Percentiles rank a stretch among this genome's conserved stretches.
Evolutionary conservation across 2,797 vertebrate genomes (phyloP).

Genomic region (Coendou prehensilis): DNA sequence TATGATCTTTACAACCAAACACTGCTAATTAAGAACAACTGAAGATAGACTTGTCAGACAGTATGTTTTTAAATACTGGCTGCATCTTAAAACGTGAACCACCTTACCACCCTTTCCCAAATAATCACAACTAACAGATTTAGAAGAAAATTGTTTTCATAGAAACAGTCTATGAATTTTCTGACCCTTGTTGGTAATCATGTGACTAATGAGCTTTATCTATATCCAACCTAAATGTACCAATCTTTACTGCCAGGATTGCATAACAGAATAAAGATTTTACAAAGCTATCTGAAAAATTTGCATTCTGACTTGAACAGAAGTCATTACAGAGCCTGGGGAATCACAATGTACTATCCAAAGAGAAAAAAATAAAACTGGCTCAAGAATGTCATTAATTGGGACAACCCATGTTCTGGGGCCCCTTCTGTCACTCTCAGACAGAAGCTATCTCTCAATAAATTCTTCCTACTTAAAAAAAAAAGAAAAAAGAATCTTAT

Average conservation of each 20-base stretch:
- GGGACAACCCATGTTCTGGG: no score
- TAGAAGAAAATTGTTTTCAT: neutral
- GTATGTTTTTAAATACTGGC: neutral
- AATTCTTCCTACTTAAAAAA: no score
- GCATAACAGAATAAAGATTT: neutral
- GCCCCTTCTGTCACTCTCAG: no score
- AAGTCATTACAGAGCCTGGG: neutral
- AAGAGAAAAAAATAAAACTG: neutral
- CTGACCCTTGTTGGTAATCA: neutral
- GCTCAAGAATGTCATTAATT: neutral
- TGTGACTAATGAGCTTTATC: neutral
- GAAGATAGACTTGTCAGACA: neutral
- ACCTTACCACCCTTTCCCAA: neutral
- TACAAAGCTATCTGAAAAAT: neutral
- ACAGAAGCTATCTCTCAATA: no score
- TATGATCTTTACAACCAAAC: neutral
- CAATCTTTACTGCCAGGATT: neutral
- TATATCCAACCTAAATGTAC: neutral
- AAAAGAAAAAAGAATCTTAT: no score
- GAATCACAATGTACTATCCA: neutral
- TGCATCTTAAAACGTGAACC: neutral
- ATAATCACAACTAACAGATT: neutral
- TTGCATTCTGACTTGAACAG: neutral
- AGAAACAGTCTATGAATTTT: neutral
- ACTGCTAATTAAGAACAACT: neutral